These are phyloP conservation scores for Semibalanus balanoides DNA, from an alignment of 1,140 invertebrate species.

Conservation along the genomic window DNA sequence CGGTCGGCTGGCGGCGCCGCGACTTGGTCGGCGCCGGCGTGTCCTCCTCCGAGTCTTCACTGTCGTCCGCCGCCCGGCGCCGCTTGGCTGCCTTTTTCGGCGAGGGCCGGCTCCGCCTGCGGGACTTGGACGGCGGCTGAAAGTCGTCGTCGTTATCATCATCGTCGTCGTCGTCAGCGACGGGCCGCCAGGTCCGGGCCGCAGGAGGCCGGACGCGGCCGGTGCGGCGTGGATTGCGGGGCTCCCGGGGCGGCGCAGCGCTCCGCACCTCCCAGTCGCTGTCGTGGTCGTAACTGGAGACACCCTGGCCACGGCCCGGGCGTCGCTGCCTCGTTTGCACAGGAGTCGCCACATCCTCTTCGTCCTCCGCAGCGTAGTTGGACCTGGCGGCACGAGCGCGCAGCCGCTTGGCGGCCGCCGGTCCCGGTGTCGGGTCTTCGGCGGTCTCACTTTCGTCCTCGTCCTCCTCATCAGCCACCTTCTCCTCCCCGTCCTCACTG, in stretches of 20 bases:
- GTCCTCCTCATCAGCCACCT: slow-evolving; percentile 25
- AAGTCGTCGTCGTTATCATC: background rate
- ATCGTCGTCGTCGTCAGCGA: background rate
- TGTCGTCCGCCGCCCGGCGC: background rate
- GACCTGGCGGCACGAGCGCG: no score
- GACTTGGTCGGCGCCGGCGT: background rate
- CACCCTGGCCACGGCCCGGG: no score
- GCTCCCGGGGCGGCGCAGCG: no score
- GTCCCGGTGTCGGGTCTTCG: no score
- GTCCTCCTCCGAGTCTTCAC: slow-evolving; percentile 17
- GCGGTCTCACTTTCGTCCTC: slow-evolving; percentile 18
- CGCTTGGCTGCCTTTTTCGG: background rate
- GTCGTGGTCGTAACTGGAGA: background rate
- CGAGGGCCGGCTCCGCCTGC: background rate
- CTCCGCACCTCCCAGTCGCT: background rate
- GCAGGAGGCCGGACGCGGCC: no score
- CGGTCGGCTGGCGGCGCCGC: background rate
- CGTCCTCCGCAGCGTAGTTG: no score
- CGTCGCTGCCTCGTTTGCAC: no score
- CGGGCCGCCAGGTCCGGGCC: background rate
- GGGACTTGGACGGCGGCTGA: background rate
- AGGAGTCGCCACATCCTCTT: no score
- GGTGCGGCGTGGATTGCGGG: background rate
- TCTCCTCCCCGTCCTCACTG: slow-evolving; percentile 19
- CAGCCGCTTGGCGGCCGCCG: no score